These are phyloP conservation scores for Florisuga fusca DNA, from an alignment of 2,797 vertebrate genomes.

Conservation along the genomic window DNA sequence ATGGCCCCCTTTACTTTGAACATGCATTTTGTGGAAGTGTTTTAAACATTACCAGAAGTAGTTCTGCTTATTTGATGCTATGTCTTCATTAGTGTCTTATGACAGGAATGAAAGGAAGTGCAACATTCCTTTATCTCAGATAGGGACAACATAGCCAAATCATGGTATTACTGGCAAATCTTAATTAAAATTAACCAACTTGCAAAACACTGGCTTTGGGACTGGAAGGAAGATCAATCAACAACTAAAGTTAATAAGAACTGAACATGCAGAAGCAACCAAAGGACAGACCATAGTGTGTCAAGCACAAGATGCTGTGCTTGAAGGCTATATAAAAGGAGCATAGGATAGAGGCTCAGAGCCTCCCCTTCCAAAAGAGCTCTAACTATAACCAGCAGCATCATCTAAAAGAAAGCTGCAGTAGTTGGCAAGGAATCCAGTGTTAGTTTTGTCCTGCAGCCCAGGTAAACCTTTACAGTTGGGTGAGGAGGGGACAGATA, in stretches of 20 bases:
- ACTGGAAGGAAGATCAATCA: background rate
- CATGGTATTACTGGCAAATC: background rate
- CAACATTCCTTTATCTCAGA: background rate
- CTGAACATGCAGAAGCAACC: background rate
- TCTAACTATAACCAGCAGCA: background rate
- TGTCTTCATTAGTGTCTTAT: background rate
- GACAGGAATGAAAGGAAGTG: background rate
- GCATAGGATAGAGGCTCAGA: background rate
- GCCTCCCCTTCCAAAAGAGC: background rate
- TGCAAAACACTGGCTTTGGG: background rate
- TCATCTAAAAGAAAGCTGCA: background rate
- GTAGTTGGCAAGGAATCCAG: background rate
- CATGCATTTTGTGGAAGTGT: background rate
- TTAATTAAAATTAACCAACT: background rate
- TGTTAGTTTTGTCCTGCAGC: conserved; percentile 56
- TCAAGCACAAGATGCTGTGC: background rate
- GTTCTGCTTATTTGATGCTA: background rate
- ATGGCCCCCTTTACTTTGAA: background rate
- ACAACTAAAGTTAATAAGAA: background rate
- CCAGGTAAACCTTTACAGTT: conserved; percentile 53
- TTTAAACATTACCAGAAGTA: background rate
- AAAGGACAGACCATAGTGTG: fast-evolving
- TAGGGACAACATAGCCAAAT: background rate
- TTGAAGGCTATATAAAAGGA: background rate
- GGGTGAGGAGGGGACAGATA: conserved; percentile 6